Evolutionary conservation across 2,888 invertebrate genomes (phyloP).

Genomic region (Nomada ferruginata): DNA sequence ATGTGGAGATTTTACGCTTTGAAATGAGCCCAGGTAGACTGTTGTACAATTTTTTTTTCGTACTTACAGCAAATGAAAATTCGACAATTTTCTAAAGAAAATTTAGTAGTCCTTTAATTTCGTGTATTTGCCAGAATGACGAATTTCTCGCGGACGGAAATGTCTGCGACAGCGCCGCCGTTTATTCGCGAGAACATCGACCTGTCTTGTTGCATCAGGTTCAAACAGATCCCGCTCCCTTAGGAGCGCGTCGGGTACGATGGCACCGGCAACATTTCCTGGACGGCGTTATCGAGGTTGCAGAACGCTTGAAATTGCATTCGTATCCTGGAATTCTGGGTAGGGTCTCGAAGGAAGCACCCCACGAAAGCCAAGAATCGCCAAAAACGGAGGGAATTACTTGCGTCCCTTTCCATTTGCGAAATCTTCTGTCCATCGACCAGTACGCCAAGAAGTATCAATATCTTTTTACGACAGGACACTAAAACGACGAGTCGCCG

Average conservation of each 20-base stretch:
- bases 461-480: constrained; percentile 65
- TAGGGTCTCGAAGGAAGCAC: too few relatives aligned
- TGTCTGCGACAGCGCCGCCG: neutral
- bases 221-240: constrained; percentile 44
- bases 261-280: constrained; percentile 38
- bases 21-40: too few relatives aligned
- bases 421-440: constrained; percentile 14
- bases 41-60: too few relatives aligned
- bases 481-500: constrained; percentile 64
- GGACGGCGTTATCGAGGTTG: constrained; percentile 26
- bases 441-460: constrained; percentile 48
- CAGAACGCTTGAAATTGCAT: constrained; percentile 55
- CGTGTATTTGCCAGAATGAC: too few relatives aligned
- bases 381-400: neutral
- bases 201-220: constrained; percentile 38
- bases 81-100: too few relatives aligned
- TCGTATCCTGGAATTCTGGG: constrained; percentile 18
- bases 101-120: too few relatives aligned
- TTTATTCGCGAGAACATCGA: constrained; percentile 38
- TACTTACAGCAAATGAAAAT: too few relatives aligned
- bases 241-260: constrained; percentile 31
- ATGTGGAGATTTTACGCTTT: too few relatives aligned
- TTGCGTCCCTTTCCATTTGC: constrained; percentile 14
- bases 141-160: constrained; percentile 9
- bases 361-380: neutral